Evolutionary conservation across 2,113 vertebrate genomes (phyloP).

Genomic region (Protomyctophum bolini): DNA sequence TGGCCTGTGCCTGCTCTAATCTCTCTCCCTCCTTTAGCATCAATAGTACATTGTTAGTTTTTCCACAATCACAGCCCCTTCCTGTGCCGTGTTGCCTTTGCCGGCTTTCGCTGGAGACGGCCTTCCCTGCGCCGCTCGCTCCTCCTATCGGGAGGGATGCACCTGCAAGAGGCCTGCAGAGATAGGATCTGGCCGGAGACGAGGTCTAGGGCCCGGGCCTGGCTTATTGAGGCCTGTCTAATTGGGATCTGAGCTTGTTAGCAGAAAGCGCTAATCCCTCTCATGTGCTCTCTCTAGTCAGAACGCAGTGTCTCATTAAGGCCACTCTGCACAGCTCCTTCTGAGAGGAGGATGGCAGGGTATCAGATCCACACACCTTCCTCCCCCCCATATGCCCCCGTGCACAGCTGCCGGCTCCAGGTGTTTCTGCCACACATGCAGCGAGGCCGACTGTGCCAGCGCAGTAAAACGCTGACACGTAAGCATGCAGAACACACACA

Average conservation of each 20-base stretch:
- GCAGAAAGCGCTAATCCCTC: constrained; percentile 77
- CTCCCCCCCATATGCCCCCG: constrained; percentile 45
- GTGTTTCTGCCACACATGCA: constrained; percentile 47
- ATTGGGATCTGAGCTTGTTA: constrained; percentile 80
- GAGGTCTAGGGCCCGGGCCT: constrained; percentile 36
- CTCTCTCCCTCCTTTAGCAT: constrained; percentile 39
- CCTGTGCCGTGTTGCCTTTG: constrained; percentile 38
- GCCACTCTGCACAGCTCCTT: constrained; percentile 61
- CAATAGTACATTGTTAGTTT: constrained; percentile 56
- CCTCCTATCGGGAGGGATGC: constrained; percentile 57
- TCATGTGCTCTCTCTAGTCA: constrained; percentile 78
- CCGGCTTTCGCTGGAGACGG: constrained; percentile 23
- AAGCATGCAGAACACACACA: not conserved
- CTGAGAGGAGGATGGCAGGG: constrained; percentile 62
- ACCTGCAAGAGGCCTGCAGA: constrained; percentile 59
- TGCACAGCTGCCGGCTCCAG: constrained; percentile 32
- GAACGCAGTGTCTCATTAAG: constrained; percentile 78
- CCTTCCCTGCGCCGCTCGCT: not conserved
- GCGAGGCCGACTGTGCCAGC: constrained; percentile 8
- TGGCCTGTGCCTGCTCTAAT: constrained; percentile 39
- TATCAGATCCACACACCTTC: constrained; percentile 42
- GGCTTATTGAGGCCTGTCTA: constrained; percentile 73
- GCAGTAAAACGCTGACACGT: constrained; percentile 1
- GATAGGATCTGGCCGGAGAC: constrained; percentile 60
- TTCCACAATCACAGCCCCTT: constrained; percentile 54